Percentiles rank a stretch among this genome's conserved stretches.
Conservation (phyloP, 2,888 invertebrate genomes). For the Pammene fasciana region DNA sequence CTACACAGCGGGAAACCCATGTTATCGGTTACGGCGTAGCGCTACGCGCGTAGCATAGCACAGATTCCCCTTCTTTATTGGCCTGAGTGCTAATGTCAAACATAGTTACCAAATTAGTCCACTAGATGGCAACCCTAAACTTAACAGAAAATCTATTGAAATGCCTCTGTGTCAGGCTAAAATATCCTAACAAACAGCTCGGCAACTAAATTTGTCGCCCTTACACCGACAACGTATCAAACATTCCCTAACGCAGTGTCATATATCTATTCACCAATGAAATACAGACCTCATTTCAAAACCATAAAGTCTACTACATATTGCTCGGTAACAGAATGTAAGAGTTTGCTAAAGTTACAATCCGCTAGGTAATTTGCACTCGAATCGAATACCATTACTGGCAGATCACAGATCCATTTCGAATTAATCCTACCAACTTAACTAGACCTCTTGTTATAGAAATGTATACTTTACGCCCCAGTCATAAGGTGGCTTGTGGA, state of each 20-base stretch:
- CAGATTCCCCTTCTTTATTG: too few relatives aligned
- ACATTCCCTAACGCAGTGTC: neutral
- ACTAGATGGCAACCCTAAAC: too few relatives aligned
- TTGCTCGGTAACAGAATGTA: neutral
- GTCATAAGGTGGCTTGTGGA: neutral
- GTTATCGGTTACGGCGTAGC: too few relatives aligned
- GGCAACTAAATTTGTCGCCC: neutral
- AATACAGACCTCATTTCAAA: neutral
- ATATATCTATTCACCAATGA: neutral
- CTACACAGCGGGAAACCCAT: too few relatives aligned
- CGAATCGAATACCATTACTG: conserved; percentile 25
- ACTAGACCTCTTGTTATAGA: neutral
- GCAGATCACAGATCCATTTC: conserved; percentile 38
- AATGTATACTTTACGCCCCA: neutral
- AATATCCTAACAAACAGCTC: neutral
- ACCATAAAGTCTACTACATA: neutral
- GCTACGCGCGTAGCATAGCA: too few relatives aligned
- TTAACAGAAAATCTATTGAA: neutral
- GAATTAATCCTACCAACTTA: conserved; percentile 20
- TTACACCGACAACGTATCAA: neutral
- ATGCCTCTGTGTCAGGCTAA: neutral
- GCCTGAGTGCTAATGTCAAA: too few relatives aligned
- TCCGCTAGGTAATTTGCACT: conserved; percentile 32
- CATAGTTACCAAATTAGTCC: too few relatives aligned
- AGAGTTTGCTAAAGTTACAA: neutral